Evolutionary conservation across 2,888 invertebrate species (phyloP).

Genomic region (Lycia hirtaria): DNA sequence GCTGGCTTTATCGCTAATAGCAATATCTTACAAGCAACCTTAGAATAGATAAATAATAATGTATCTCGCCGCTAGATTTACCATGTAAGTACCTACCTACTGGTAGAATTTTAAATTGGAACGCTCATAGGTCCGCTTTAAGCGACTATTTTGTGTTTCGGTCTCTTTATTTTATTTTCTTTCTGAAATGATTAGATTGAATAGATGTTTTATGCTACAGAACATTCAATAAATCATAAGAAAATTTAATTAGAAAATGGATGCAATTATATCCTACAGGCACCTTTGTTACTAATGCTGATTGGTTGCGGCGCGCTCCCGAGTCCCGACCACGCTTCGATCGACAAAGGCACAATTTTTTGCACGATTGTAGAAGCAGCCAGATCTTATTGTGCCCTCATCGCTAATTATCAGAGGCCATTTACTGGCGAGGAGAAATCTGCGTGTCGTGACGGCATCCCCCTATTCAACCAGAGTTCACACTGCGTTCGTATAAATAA

Average conservation of each 20-base stretch:
- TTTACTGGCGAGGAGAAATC: slow-evolving; percentile 37
- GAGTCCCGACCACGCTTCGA: background rate
- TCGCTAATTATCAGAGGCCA: slow-evolving; percentile 24
- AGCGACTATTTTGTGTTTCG: too few relatives aligned
- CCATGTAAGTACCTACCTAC: too few relatives aligned
- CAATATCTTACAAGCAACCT: too few relatives aligned
- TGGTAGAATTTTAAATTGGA: too few relatives aligned
- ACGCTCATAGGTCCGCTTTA: too few relatives aligned
- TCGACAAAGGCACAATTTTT: slow-evolving; percentile 7
- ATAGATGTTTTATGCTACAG: background rate
- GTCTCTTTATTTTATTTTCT: too few relatives aligned
- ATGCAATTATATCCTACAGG: slow-evolving; percentile 1
- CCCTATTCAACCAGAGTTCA: slow-evolving; percentile 35
- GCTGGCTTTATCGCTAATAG: too few relatives aligned
- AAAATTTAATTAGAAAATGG: slow-evolving; percentile 1
- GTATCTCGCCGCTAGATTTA: too few relatives aligned
- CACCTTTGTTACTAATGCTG: slow-evolving; percentile 3
- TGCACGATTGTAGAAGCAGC: background rate
- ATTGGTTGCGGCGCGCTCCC: too few relatives aligned
- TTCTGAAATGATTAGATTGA: too few relatives aligned
- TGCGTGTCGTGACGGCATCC: slow-evolving; percentile 38
- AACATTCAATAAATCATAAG: background rate
- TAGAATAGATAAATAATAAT: too few relatives aligned
- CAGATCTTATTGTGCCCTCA: slow-evolving; percentile 1
- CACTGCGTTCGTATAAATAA: slow-evolving; percentile 48